Percentiles rank a stretch among this genome's conserved stretches.
These are phyloP conservation scores for Rhombomys opimus DNA, from an alignment of 2,113 vertebrate species.

Conservation along the genomic window DNA sequence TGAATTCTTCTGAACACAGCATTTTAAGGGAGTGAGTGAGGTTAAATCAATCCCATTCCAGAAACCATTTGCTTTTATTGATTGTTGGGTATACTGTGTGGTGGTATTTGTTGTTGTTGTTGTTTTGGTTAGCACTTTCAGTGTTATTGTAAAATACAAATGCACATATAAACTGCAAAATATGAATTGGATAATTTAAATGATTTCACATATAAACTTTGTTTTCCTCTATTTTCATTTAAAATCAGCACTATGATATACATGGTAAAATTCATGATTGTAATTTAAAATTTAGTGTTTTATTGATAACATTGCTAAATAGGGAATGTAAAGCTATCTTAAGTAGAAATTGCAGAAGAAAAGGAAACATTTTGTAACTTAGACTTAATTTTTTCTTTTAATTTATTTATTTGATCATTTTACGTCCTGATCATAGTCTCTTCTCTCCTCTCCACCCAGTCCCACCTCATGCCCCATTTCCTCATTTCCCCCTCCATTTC, in stretches of 20 bases:
- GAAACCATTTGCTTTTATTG: neutral
- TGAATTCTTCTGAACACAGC: neutral
- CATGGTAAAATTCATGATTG: neutral
- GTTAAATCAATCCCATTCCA: neutral
- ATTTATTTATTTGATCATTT: neutral
- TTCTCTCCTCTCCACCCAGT: no score
- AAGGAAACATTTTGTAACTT: neutral
- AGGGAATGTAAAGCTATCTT: neutral
- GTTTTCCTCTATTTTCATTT: constrained; percentile 18
- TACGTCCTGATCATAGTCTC: no score
- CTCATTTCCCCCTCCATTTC: no score
- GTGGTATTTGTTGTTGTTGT: neutral
- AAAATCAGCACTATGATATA: neutral
- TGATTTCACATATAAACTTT: neutral
- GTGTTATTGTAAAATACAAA: neutral
- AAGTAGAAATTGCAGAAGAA: neutral
- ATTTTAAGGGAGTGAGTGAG: neutral
- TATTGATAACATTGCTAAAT: constrained; percentile 7
- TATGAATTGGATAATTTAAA: neutral
- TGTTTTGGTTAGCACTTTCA: neutral
- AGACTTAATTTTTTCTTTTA: neutral
- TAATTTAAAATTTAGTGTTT: constrained; percentile 13
- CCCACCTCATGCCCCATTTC: no score
- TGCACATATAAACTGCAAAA: neutral
- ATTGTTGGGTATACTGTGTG: no score